Evolutionary conservation across 2,113 vertebrate species (phyloP).

Genomic region (Corapipo altera): DNA sequence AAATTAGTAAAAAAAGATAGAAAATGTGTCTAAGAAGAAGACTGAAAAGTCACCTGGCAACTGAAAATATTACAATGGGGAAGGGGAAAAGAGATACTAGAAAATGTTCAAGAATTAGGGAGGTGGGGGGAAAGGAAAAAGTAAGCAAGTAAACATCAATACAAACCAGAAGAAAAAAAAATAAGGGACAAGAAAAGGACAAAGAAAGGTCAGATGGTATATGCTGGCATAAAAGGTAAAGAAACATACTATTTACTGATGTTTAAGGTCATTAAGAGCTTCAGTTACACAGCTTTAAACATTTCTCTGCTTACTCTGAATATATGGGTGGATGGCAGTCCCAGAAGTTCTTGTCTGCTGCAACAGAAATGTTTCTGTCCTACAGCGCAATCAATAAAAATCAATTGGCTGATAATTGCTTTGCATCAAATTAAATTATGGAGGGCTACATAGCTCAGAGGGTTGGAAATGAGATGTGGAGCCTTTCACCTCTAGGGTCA

Average conservation of each 20-base stretch:
- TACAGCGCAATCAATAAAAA: constrained; percentile 64
- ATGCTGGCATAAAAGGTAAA: background rate
- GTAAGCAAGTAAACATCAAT: background rate
- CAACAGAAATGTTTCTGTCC: constrained; percentile 51
- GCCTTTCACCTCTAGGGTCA: constrained; percentile 54
- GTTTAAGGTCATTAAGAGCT: background rate
- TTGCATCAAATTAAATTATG: constrained; percentile 65
- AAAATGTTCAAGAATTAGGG: background rate
- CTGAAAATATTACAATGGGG: background rate
- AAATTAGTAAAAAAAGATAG: background rate
- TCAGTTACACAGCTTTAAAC: background rate
- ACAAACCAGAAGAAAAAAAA: background rate
- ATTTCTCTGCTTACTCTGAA: background rate
- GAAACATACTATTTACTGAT: background rate
- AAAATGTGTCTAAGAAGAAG: background rate
- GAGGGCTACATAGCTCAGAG: constrained; percentile 6
- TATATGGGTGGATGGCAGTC: background rate
- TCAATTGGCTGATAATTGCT: constrained; percentile 64
- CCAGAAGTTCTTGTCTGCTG: constrained; percentile 1
- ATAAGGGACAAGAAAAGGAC: background rate
- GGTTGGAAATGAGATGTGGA: constrained; percentile 53
- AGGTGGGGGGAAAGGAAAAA: background rate
- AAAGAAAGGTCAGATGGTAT: background rate
- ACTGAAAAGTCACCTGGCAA: background rate
- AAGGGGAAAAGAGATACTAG: background rate